phyloP scores from a whole-genome alignment of 2,113 vertebrate species.

The Thunnus thynnus region DNA sequence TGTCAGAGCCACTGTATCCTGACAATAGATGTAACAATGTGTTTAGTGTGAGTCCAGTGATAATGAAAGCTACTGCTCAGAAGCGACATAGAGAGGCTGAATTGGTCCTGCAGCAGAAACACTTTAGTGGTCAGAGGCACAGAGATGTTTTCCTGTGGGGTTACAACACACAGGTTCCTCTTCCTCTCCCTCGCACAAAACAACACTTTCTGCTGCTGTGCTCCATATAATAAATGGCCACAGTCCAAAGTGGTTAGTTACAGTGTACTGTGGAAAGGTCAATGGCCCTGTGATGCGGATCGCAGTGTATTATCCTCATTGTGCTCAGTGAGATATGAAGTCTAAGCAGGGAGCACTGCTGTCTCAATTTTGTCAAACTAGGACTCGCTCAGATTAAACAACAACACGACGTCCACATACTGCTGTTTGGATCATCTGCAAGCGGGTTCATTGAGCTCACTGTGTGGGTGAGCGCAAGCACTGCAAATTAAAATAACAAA shows the following conservation, averaged over 20 bases:
- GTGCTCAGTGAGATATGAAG: slow-evolving; percentile 60
- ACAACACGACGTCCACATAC: slow-evolving; percentile 7
- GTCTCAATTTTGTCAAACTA: slow-evolving; percentile 48
- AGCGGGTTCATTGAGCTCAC: slow-evolving; percentile 33
- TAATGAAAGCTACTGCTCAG: slow-evolving; percentile 45
- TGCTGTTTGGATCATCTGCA: slow-evolving; percentile 51
- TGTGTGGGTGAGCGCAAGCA: slow-evolving; percentile 66
- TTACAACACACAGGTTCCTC: slow-evolving; percentile 51
- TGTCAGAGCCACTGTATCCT: slow-evolving; percentile 23
- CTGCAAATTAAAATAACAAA: slow-evolving; percentile 69
- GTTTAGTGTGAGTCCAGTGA: slow-evolving; percentile 36
- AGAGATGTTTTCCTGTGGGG: slow-evolving; percentile 54
- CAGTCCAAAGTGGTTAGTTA: slow-evolving; percentile 69
- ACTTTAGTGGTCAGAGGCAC: slow-evolving; percentile 15
- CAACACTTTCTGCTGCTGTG: slow-evolving; percentile 42
- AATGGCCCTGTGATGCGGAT: slow-evolving; percentile 54
- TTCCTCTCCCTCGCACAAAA: slow-evolving; percentile 45
- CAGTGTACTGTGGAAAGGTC: slow-evolving; percentile 70
- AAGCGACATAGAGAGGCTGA: slow-evolving; percentile 33
- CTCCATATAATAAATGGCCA: slow-evolving; percentile 54
- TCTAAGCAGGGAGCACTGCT: slow-evolving; percentile 8
- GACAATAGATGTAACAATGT: slow-evolving; percentile 36
- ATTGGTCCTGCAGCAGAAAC: slow-evolving; percentile 42
- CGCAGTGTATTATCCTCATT: slow-evolving; percentile 46
- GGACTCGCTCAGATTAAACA: slow-evolving; percentile 32